Evolutionary conservation across 2,797 vertebrate genomes (phyloP), one percentile per base, ranked within the genome.

Genomic region (Argentina silus): DNA sequence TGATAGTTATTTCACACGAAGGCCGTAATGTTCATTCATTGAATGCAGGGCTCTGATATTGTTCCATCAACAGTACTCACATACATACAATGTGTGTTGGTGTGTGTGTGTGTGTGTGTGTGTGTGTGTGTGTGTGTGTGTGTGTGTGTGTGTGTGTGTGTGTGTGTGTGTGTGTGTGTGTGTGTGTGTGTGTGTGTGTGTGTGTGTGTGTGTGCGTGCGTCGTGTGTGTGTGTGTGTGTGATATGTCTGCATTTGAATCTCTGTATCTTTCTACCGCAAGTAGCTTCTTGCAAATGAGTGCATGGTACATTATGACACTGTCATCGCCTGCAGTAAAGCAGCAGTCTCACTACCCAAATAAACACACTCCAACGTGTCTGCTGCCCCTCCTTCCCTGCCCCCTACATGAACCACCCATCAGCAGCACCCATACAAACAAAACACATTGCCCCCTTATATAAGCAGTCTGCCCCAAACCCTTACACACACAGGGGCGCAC

Each of bases 281-380:
- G 84, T 89, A 89, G 90, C 87, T 91, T 92, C 90, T 85, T 87
- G 86, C 87, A 92, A 92, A 91, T 92, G 87, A 90, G 87, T 87
- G 86, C 88, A 92, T 60, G 90, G 86, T 85, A 81, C 84, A 87
- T 92, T 90, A 88, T 84, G 85, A 87, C 76, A 84, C 88, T 79
- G 86, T 84, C 80, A 81, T 85, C 87, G 87, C 89, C 87, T 70
- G 51, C 66, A 89, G 89, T 85, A 65, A 85, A 83, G n/a, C 23
- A 19, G 10, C 51, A 48, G 27, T 12, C 19, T 43, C 57, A 45
- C 47, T 44, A 69, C 47, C 48, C 47, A 43, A 12, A 56, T 36
- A 75, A 19, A 69, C 47, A 53, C 48, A 53, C 47, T 27, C 47
- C 19, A 27, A 23, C 23, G 11, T 60, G 21, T 12, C 19, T 12